Conservation (phyloP, 2,888 invertebrate genomes). For the Ophion slaviceki region DNA sequence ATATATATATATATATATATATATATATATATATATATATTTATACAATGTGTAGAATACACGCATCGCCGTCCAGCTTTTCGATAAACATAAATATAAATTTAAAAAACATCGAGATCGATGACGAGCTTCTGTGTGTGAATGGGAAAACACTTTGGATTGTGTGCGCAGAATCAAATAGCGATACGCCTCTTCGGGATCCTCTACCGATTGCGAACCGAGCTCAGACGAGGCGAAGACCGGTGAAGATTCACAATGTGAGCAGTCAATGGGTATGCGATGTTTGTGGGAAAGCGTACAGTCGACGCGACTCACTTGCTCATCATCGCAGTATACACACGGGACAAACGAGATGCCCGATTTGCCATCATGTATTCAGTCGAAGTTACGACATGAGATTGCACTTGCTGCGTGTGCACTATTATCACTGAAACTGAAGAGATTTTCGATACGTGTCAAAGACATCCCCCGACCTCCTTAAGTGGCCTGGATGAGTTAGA, state of each 20-base stretch:
- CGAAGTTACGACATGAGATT: slow-evolving; percentile 87
- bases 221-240: slow-evolving; percentile 75
- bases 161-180: slow-evolving; percentile 82
- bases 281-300: slow-evolving; percentile 83
- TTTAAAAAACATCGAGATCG: slow-evolving; percentile 35
- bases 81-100: background rate
- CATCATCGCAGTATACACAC: slow-evolving; percentile 85
- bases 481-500: background rate
- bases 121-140: slow-evolving; percentile 77
- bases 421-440: slow-evolving; percentile 78
- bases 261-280: slow-evolving; percentile 82
- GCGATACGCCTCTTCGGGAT: slow-evolving; percentile 76
- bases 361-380: slow-evolving; percentile 87
- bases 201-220: slow-evolving; percentile 70
- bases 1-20: background rate
- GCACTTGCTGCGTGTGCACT: slow-evolving; percentile 86
- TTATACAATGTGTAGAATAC: slow-evolving; percentile 40
- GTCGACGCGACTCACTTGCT: slow-evolving; percentile 82
- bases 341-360: slow-evolving; percentile 87
- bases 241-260: slow-evolving; percentile 79
- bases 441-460: background rate
- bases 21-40: background rate
- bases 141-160: slow-evolving; percentile 82
- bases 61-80: background rate
- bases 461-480: background rate